Conservation (phyloP, 2,113 vertebrate genomes). For the Ascaphus truei region DNA sequence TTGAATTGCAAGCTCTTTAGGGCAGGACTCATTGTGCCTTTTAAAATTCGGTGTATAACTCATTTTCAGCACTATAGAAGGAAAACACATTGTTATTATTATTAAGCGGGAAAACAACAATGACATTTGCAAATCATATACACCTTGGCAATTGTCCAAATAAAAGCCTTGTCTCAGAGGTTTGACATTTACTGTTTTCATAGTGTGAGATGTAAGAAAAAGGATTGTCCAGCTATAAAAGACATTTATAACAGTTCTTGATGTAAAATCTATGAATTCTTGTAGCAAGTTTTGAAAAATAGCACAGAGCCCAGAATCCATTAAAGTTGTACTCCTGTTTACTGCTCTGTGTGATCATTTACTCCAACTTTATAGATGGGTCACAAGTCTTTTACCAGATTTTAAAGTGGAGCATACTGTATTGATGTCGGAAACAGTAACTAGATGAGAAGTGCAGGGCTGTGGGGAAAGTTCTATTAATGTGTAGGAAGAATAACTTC, state of each 20-base stretch:
- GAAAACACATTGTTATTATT: no score
- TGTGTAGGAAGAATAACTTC: no score
- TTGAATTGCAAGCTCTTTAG: no score
- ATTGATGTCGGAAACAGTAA: conserved; percentile 7
- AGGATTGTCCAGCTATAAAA: neutral
- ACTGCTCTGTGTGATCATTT: neutral
- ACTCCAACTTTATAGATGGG: neutral
- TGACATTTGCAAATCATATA: no score
- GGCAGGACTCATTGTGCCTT: no score
- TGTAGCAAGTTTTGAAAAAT: conserved; percentile 24
- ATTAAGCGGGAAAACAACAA: no score
- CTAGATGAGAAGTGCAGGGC: neutral
- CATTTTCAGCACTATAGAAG: no score
- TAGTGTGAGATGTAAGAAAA: neutral
- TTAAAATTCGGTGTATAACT: no score
- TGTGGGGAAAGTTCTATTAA: neutral
- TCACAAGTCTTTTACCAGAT: neutral
- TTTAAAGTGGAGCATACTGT: neutral
- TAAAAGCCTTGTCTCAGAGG: no score
- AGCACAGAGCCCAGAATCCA: conserved; percentile 19
- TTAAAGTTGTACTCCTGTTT: conserved; percentile 17
- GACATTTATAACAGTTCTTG: conserved; percentile 26
- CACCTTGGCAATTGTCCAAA: no score
- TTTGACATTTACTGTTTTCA: neutral
- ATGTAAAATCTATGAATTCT: conserved; percentile 30